Evolutionary conservation across 2,888 invertebrate species (phyloP).

Genomic region (Synergus laeviventris): DNA sequence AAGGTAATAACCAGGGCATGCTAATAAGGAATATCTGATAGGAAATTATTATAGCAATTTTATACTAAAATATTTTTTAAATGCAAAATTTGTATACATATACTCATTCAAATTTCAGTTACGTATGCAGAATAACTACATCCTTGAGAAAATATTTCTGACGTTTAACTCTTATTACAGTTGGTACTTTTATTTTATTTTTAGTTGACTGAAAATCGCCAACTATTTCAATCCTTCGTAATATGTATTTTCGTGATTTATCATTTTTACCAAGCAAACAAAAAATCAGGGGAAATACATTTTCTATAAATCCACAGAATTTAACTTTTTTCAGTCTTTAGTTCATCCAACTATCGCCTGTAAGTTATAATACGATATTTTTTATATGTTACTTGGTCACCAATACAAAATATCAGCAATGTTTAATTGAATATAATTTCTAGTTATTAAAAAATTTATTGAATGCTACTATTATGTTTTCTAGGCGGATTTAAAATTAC

Average conservation of each 20-base stretch:
- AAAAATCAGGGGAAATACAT: no score
- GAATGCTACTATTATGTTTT: neutral
- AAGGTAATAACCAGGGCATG: no score
- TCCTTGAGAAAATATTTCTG: neutral
- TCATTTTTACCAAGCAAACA: neutral
- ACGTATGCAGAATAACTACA: neutral
- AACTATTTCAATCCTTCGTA: slow-evolving; percentile 7
- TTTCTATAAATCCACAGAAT: neutral
- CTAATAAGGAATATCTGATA: no score
- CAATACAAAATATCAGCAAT: no score
- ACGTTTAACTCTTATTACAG: slow-evolving; percentile 2
- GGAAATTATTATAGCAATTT: no score
- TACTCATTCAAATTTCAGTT: no score
- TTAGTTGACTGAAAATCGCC: neutral
- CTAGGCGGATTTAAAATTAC: neutral
- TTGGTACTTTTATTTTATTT: neutral
- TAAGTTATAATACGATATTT: neutral
- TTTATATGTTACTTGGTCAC: neutral
- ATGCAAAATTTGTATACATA: no score
- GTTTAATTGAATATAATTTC: no score
- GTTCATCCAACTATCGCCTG: neutral
- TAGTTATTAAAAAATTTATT: neutral
- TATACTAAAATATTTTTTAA: no score
- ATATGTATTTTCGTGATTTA: slow-evolving; percentile 6
- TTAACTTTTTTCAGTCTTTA: neutral